Percentiles rank a stretch among this genome's conserved stretches.
Evolutionary conservation across 2,888 invertebrate genomes (phyloP).

Genomic region (Melieria crassipennis): DNA sequence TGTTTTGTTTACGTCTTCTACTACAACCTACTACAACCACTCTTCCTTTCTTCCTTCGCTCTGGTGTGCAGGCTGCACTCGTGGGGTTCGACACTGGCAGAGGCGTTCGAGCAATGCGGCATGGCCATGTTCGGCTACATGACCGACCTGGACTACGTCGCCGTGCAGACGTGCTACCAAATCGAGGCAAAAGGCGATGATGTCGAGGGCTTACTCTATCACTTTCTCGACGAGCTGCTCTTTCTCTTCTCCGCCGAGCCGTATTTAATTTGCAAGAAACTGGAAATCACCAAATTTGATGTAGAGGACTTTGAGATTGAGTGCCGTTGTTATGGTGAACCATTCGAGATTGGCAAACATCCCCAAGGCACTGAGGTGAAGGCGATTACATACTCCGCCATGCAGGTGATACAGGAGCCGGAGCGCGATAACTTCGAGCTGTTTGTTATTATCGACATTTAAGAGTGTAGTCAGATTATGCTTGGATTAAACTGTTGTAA

Average conservation of each 20-base stretch:
- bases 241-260: slow-evolving; percentile 94
- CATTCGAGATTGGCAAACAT: slow-evolving; percentile 91
- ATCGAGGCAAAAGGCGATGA: slow-evolving; percentile 92
- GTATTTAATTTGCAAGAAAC: slow-evolving; percentile 84
- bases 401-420: slow-evolving; percentile 87
- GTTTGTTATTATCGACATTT: slow-evolving; percentile 98
- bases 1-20: neutral
- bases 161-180: slow-evolving; percentile 79
- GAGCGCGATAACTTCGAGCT: slow-evolving; percentile 82
- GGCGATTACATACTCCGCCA: slow-evolving; percentile 99
- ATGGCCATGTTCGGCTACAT: slow-evolving; percentile 98
- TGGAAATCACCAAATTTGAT: slow-evolving; percentile 89
- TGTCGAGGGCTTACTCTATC: slow-evolving; percentile 85
- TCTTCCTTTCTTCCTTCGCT: neutral
- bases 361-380: slow-evolving; percentile 98
- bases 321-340: slow-evolving; percentile 89
- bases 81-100: slow-evolving; percentile 88
- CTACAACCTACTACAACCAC: too few relatives aligned
- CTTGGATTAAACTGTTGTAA: neutral
- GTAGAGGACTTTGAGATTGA: slow-evolving; percentile 82
- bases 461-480: slow-evolving; percentile 26
- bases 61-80: slow-evolving; percentile 77
- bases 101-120: slow-evolving; percentile 95
- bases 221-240: slow-evolving; percentile 93
- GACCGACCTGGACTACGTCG: slow-evolving; percentile 89